Base-by-base conservation (phyloP, 2,113 vertebrate species). In the Todiramphus saurophagus region DNA sequence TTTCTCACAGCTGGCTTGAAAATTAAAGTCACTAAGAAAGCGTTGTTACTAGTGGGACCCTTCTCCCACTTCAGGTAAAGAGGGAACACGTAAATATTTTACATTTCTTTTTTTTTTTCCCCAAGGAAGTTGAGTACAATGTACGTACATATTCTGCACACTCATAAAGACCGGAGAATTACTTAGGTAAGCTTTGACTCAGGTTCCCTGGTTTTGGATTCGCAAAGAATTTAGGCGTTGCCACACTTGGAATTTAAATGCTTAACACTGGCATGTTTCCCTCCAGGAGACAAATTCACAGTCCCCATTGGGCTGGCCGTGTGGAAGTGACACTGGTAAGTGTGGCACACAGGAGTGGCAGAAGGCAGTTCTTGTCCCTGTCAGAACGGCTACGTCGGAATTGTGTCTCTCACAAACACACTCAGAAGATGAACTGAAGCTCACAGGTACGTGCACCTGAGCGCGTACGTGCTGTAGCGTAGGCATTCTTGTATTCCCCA, bases 401-500 rank as follows among this genome's bases (percentile, higher is more conserved):
- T 5, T 53, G 3, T 27, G 3, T 33, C 35, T 41, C 58, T 53
- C 18, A 31, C 10, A 58, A 56, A 60, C 27, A 10, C 10, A 24
- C 9, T 30, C 8, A 18, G 41, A 27, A 66, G 86, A 43, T 13
- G 75, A 75, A 55, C 4, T 10, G 33, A 89, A 62, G 27, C 50
- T 86, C 48, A 44, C 2, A 59, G 46, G 10, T 17, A 30, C 2
- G 8, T 46, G 23, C 18, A 68, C 8, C 33, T 43, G 50, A 9
- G 8, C 37, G 41, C 35, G 27, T 15, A 53, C 1, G 0, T 11
- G 7, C 27, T 56, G 35, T 17, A 35, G 2, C 13, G 14, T 2
- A 59, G 16, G 55, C 15, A 35, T 27, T 46, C 16, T 3, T 64
- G 8, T 16, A 55, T 28, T 48, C 35, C 50, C 31, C 21, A 19